Evolutionary conservation across 2,797 vertebrate species (phyloP).

Genomic region (Salarias fasciatus): DNA sequence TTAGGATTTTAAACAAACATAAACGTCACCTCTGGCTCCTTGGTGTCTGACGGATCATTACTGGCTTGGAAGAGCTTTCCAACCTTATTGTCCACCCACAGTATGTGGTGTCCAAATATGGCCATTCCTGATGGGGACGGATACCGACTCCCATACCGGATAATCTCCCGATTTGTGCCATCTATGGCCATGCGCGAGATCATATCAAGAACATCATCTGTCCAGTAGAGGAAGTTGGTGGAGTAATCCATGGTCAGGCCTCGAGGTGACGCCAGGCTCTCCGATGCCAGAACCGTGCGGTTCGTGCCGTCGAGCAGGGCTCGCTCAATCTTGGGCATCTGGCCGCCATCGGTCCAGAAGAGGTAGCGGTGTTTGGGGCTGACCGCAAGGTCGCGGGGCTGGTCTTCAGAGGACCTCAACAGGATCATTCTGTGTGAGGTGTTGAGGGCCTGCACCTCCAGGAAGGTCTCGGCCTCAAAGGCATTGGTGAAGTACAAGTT

Average conservation of each 20-base stretch:
- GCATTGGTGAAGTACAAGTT: conserved; percentile 96
- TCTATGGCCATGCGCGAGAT: conserved; percentile 88
- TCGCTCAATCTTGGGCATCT: conserved; percentile 92
- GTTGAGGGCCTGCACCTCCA: conserved; percentile 91
- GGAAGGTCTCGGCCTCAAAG: conserved; percentile 86
- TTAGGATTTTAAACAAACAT: neutral
- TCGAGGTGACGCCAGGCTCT: conserved; percentile 88
- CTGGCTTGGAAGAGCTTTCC: conserved; percentile 91
- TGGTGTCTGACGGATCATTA: conserved; percentile 86
- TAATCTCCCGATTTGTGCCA: conserved; percentile 86
- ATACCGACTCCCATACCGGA: conserved; percentile 90
- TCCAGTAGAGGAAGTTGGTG: conserved; percentile 90
- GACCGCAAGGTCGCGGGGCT: conserved; percentile 88
- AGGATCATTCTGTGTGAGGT: conserved; percentile 88
- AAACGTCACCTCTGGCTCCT: conserved; percentile 78
- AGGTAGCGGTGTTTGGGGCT: conserved; percentile 90
- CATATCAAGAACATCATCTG: conserved; percentile 91
- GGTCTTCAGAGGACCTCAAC: conserved; percentile 87
- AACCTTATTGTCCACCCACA: conserved; percentile 94
- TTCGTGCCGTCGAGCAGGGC: conserved; percentile 92
- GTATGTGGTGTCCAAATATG: conserved; percentile 88
- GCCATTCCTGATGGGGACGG: conserved; percentile 90
- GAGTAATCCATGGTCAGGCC: conserved; percentile 90
- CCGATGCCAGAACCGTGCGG: conserved; percentile 89
- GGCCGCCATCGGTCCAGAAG: conserved; percentile 94